Evolutionary conservation across 1,140 invertebrate genomes (phyloP), one percentile per base, ranked within the genome.

Genomic region (Globodera rostochiensis): DNA sequence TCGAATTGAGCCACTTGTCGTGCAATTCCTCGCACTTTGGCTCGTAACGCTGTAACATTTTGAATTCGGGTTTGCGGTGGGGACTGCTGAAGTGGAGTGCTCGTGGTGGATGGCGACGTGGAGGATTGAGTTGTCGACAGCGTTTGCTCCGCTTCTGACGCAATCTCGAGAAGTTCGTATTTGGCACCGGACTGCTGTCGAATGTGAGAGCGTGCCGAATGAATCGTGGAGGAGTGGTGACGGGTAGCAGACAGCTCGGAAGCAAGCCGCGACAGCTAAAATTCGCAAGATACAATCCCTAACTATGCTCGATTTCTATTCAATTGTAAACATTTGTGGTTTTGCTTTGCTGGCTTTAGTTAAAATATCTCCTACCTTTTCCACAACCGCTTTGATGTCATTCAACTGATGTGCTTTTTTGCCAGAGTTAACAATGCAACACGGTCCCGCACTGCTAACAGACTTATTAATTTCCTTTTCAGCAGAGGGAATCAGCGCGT

Each of bases 1-100:
- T 87, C 86, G 45, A 87, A 83, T 53, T 88, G 84, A 15, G 80
- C 79, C 19, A 88, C 70, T 57, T 85, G 80, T 69, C 85, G 67
- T n/a, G 86, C 86, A 76, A 87, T 88, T 45, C 87, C 81, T 19
- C 87, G 85, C 13, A 87, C 74, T 73, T 88, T 84, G 13, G 83
- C 82, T 2, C 86, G 87, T 67, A 88, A 45, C 13, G 76, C 46
- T 9, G 84, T 67, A 3, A 83, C 82, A 78, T 81, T 84, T 36
- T 75, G 83, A 53, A 50, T 46, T 7, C 74, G 46, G 49, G 9
- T 50, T 70, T 64, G 9, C 2, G 25, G 15, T 6, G 21, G 64
- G 21, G 60, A 70, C 19, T 64, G 57, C 25, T 69, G 25, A 67
- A 4, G 36, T 8, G 77, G 19, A 47, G 69, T 71, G 46, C 69